Conservation (phyloP, 2,113 vertebrate genomes). For the Pionites leucogaster region DNA sequence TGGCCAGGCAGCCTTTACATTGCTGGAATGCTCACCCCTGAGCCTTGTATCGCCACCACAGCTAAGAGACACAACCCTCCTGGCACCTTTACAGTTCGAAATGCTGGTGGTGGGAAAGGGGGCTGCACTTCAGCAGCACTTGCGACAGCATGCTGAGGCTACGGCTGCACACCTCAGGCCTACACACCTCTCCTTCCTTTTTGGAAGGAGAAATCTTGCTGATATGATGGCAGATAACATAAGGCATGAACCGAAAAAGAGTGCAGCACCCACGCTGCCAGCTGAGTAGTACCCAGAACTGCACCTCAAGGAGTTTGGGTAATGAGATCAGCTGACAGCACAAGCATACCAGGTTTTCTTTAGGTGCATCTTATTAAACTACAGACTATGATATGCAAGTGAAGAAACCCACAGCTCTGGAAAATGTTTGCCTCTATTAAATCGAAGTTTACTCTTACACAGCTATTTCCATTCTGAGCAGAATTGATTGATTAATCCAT, state of each 20-base stretch:
- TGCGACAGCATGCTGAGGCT: accelerated
- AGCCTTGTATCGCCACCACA: not conserved
- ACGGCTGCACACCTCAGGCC: accelerated
- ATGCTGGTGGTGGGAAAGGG: not conserved
- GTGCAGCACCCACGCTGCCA: accelerated
- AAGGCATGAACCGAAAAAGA: not conserved
- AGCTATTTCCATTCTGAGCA: not conserved
- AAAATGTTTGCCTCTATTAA: not conserved
- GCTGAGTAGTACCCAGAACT: not conserved
- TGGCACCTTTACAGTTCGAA: not conserved
- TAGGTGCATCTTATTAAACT: not conserved
- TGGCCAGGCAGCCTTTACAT: accelerated
- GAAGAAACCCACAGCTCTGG: not conserved
- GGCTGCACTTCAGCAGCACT: not conserved
- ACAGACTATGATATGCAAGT: not conserved
- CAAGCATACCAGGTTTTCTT: not conserved
- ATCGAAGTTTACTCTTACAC: not conserved
- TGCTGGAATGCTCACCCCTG: accelerated
- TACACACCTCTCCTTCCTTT: not conserved
- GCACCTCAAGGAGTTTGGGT: accelerated
- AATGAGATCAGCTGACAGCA: accelerated
- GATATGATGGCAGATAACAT: accelerated
- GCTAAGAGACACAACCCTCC: not conserved
- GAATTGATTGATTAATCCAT: not conserved
- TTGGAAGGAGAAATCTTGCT: not conserved